These are phyloP conservation scores for Capitella teleta DNA, from an alignment of 1,140 invertebrate genomes.

Conservation along the genomic window DNA sequence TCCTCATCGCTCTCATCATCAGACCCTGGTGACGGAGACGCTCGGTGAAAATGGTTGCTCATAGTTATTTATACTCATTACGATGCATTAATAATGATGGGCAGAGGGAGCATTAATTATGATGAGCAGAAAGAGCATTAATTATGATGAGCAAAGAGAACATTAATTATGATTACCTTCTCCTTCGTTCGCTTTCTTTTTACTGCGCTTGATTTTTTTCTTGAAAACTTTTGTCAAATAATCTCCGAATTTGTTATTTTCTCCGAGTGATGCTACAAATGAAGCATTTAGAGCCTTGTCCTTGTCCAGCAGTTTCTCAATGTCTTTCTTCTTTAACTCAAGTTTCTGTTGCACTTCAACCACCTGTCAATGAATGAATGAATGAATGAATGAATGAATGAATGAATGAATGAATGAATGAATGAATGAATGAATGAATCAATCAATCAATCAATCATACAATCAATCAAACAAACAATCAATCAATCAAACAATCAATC, in stretches of 20 bases:
- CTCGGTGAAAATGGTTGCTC: too few relatives aligned
- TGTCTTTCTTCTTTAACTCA: conserved; percentile 47
- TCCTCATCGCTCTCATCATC: conserved; percentile 43
- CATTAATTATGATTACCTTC: conserved; percentile 18
- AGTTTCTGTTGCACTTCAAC: conserved; percentile 48
- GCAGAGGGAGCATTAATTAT: background rate
- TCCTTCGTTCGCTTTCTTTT: conserved; percentile 38
- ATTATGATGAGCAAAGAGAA: background rate
- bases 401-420: too few relatives aligned
- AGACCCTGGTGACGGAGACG: conserved; percentile 30
- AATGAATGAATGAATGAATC: too few relatives aligned
- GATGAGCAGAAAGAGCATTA: too few relatives aligned
- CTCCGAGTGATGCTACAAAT: conserved; percentile 51
- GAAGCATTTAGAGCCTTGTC: conserved; percentile 47
- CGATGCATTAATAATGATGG: background rate
- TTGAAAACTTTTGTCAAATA: conserved; percentile 65
- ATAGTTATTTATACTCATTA: too few relatives aligned
- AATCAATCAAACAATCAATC: too few relatives aligned
- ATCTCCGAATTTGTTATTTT: conserved; percentile 56
- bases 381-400: too few relatives aligned
- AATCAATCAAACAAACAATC: too few relatives aligned
- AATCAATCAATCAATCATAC: too few relatives aligned
- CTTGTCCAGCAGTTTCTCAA: conserved; percentile 48
- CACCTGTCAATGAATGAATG: too few relatives aligned
- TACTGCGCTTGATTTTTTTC: conserved; percentile 51